Conservation (phyloP, 2,888 invertebrate species). For the Dusona sp. region DNA sequence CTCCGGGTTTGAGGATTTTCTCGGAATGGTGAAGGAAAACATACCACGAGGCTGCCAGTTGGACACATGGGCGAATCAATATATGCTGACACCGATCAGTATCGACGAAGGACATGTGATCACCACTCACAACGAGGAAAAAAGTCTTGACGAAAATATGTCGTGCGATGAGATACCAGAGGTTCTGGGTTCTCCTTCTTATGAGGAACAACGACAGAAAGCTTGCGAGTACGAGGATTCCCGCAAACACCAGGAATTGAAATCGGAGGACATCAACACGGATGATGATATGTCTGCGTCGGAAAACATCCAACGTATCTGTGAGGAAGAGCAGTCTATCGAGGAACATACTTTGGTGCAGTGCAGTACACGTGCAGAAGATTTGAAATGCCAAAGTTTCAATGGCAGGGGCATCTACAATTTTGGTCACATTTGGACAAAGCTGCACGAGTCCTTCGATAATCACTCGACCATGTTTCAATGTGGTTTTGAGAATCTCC, state of each 20-base stretch:
- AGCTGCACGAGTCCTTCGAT: conserved; percentile 6
- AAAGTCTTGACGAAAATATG: neutral
- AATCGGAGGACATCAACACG: neutral
- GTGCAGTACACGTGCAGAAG: neutral
- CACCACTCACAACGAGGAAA: neutral
- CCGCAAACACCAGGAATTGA: neutral
- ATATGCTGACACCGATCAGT: conserved; percentile 12
- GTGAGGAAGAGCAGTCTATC: neutral
- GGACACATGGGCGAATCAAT: conserved; percentile 16
- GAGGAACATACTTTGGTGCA: neutral
- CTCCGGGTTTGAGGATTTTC: neutral
- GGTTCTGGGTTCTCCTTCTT: no score
- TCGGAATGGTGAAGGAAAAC: neutral
- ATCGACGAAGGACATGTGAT: neutral
- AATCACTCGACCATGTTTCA: neutral
- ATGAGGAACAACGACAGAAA: neutral
- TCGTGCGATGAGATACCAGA: no score
- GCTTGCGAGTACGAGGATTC: neutral
- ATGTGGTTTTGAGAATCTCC: neutral
- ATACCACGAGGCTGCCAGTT: neutral
- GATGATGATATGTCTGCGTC: neutral
- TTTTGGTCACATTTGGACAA: neutral
- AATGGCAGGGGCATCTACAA: neutral
- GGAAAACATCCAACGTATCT: neutral
- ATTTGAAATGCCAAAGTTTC: neutral